Base-by-base conservation (phyloP, 2,113 vertebrate species). In the Eulacestoma nigropectus region DNA sequence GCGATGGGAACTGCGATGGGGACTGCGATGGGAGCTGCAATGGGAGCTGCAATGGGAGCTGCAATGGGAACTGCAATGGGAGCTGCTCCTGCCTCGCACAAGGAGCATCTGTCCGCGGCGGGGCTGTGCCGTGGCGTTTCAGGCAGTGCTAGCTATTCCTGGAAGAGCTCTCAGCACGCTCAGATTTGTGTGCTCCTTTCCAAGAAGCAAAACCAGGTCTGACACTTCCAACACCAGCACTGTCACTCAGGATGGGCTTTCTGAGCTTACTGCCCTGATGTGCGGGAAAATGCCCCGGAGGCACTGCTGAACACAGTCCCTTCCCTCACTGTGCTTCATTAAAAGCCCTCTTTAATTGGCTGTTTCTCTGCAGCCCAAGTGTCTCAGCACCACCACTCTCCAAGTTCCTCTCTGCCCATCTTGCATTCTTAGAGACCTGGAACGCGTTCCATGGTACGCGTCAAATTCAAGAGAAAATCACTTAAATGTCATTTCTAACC, bases 401-500 rank as follows among this genome's bases (percentile, higher is more conserved):
- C 80, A 87, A 93, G 64, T 67, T 92, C 57, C 75, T 79, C 87
- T 57, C 64, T 80, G 80, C 59, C 50, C 65, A 83, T 55, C 76
- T 59, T 84, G 86, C 42, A 84, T 80, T 94, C 89, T 86, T 2
- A 57, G 76, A 69, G 63, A 57, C 59, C 75, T 86, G 63, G 53
- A 88, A 93, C 2, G 0, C 35, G 15, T 76, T 93, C 59, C 47
- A 11, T 7, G 30, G 56, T 50, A 69, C 4, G 1, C 6, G 0
- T 78, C 59, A 70, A 74, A 90, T 33, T 59, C 29, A 10, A 88
- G 83, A 77, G 59, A 70, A 89, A 94, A 80, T 88, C 39, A 67
- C 63, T 95, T 62, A 74, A 88, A 92, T 74, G 64, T 77, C 80
- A 93, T 92, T 92, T 74, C 80, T 89, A 90, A 95, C 85, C 86